Percentiles rank a stretch among this genome's conserved stretches.
Conservation (phyloP, 2,113 vertebrate species). For the Rhabdornis inornatus region DNA sequence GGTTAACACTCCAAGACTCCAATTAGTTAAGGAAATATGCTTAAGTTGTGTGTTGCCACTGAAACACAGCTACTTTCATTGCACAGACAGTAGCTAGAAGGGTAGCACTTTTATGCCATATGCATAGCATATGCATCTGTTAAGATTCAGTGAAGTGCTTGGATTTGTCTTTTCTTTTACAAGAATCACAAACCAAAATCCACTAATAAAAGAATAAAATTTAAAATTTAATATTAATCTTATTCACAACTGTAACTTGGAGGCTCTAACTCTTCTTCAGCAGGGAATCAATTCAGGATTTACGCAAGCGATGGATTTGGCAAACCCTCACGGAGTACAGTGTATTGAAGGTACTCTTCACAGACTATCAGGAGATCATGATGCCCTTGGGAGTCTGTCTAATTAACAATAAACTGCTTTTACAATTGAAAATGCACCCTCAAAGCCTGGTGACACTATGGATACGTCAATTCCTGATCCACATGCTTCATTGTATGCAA, state of each 20-base stretch:
- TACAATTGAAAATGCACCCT: constrained; percentile 74
- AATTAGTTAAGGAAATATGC: background rate
- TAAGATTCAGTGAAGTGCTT: background rate
- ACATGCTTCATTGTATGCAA: constrained; percentile 68
- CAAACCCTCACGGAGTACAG: constrained; percentile 62
- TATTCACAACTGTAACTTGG: constrained; percentile 57
- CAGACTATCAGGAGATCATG: constrained; percentile 67
- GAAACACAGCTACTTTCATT: background rate
- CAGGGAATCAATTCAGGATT: constrained; percentile 67
- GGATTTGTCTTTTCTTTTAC: background rate
- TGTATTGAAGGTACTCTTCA: constrained; percentile 65
- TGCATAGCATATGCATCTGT: background rate
- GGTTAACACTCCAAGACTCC: background rate
- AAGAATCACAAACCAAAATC: constrained; percentile 56
- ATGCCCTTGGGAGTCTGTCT: constrained; percentile 77
- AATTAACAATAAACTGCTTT: constrained; percentile 79
- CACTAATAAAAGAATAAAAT: constrained; percentile 21
- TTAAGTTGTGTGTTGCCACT: background rate
- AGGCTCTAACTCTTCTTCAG: constrained; percentile 62
- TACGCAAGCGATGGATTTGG: constrained; percentile 66
- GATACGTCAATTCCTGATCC: constrained; percentile 71
- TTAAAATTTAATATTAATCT: constrained; percentile 42
- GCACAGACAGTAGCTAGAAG: background rate
- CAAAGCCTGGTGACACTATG: constrained; percentile 59
- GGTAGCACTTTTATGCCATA: background rate